Evolutionary conservation across 2,797 vertebrate species (phyloP).

Genomic region (Spinus olivaceus): DNA sequence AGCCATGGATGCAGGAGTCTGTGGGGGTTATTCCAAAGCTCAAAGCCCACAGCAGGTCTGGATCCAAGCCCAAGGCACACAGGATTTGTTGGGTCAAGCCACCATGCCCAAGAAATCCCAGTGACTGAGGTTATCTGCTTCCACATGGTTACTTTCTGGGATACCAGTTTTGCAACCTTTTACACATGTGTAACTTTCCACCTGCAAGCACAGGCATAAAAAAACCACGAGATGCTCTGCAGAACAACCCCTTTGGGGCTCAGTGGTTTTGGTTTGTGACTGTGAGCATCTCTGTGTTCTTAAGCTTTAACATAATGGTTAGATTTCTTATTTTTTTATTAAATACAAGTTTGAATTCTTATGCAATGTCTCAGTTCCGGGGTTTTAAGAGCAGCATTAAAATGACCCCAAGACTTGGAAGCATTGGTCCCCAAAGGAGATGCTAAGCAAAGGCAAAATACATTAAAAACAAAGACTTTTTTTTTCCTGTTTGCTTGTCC

Average conservation of each 20-base stretch:
- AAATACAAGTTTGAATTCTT: not conserved
- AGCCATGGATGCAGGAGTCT: not conserved
- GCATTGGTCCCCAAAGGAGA: not conserved
- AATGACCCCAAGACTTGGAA: not conserved
- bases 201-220: not conserved
- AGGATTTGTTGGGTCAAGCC: not conserved
- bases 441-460: not conserved
- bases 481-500: not conserved
- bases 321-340: not conserved
- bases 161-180: not conserved
- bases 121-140: not conserved
- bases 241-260: not conserved
- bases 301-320: not conserved
- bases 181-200: not conserved
- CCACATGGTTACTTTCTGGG: not conserved
- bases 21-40: not conserved
- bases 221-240: constrained; percentile 1
- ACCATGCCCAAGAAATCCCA: not conserved
- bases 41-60: not conserved
- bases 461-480: not conserved
- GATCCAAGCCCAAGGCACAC: not conserved
- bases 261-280: not conserved
- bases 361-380: fast-evolving
- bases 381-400: not conserved
- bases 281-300: not conserved